Conservation (phyloP, 2,113 vertebrate genomes). For the Anhinga anhinga region DNA sequence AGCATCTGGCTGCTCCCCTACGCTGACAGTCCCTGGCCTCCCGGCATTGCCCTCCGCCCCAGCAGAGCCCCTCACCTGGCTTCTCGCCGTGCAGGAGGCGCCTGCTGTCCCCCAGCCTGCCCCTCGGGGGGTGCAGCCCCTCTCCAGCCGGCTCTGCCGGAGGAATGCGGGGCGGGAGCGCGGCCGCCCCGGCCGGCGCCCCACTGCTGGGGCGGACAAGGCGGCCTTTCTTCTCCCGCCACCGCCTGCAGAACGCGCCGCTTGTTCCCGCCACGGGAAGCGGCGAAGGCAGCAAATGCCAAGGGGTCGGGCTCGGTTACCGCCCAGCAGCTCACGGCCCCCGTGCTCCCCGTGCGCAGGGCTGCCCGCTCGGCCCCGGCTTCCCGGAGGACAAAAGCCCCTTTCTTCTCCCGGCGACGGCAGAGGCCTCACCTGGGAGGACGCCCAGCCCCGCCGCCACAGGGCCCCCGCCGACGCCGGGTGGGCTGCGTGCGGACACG, state of each 20-base stretch:
- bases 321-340: not conserved
- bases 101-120: not conserved
- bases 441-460: not conserved
- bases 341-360: not conserved
- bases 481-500: fast-evolving
- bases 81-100: not conserved
- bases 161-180: constrained; percentile 13
- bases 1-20: not conserved
- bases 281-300: constrained; percentile 47
- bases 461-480: not conserved
- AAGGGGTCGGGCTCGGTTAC: constrained; percentile 43
- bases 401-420: not conserved
- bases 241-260: constrained; percentile 41
- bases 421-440: constrained; percentile 37
- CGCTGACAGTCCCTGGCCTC: fast-evolving
- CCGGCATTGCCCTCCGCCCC: not conserved
- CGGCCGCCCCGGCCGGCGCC: not conserved
- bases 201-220: constrained; percentile 47
- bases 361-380: not conserved
- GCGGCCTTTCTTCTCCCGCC: constrained; percentile 52
- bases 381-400: not conserved
- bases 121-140: not conserved
- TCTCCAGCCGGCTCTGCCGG: constrained; percentile 52
- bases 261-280: constrained; percentile 64
- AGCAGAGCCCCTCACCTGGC: not conserved